Conservation (phyloP, 2,797 vertebrate genomes). For the Notoglanidium macrostoma region DNA sequence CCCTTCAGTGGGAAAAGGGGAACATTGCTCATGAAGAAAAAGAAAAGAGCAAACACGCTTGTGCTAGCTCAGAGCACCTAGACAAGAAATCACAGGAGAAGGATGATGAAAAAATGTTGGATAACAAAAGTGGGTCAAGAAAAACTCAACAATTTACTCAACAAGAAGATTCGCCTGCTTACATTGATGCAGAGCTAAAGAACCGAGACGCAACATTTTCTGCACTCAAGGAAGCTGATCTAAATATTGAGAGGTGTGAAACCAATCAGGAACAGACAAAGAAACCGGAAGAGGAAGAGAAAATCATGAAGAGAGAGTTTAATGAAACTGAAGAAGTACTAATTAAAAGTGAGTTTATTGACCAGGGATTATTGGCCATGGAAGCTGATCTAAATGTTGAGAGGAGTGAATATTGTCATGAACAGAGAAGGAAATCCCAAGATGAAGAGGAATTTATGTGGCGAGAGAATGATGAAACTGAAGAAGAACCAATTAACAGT, state of each 20-base stretch:
- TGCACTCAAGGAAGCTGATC: not conserved
- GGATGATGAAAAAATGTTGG: not conserved
- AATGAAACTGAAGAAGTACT: no score
- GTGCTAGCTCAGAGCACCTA: not conserved
- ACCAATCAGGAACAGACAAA: not conserved
- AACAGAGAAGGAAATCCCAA: not conserved
- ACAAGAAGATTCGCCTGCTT: not conserved
- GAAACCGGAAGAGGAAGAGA: not conserved
- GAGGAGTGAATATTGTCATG: not conserved
- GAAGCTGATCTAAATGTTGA: not conserved
- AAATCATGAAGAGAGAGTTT: no score
- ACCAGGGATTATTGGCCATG: not conserved
- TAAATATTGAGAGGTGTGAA: not conserved
- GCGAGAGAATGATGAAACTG: not conserved
- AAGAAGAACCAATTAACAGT: not conserved
- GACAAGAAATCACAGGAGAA: not conserved
- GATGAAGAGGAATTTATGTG: not conserved
- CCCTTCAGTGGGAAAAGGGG: slow-evolving; percentile 46
- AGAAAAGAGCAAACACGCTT: slow-evolving; percentile 20
- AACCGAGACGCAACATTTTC: slow-evolving; percentile 14
- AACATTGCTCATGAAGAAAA: slow-evolving; percentile 10
- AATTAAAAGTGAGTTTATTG: not conserved
- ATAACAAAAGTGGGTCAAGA: not conserved
- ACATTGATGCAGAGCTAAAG: not conserved
- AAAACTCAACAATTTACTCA: not conserved